phyloP scores from a whole-genome alignment of 2,113 vertebrate genomes.

The Lichenostomus cassidix region DNA sequence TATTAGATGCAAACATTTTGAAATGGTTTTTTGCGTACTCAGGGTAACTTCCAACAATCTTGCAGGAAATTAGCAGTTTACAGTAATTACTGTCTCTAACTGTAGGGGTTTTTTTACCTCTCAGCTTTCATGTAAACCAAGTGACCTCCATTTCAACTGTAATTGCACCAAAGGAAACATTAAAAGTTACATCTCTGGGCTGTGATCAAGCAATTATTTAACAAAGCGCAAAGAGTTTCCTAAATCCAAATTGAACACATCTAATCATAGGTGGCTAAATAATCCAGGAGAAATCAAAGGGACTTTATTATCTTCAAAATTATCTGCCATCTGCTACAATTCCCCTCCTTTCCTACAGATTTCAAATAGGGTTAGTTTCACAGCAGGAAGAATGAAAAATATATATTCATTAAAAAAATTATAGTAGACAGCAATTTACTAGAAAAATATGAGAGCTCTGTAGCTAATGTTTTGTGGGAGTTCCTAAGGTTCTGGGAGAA shows the following conservation, averaged over 20 bases:
- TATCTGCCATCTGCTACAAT: neutral
- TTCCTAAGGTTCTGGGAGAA: neutral
- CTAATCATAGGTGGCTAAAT: neutral
- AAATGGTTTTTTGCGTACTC: neutral
- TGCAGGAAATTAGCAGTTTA: neutral
- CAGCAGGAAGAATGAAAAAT: neutral
- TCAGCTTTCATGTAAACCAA: neutral
- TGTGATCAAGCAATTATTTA: neutral
- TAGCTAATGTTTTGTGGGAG: fast-evolving
- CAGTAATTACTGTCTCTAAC: neutral
- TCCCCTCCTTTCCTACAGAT: neutral
- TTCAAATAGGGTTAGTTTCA: neutral
- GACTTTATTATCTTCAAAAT: neutral
- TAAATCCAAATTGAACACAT: neutral
- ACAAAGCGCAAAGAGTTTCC: neutral
- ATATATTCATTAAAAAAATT: neutral
- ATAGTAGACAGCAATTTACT: neutral
- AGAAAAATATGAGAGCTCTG: neutral
- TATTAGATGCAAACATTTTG: neutral
- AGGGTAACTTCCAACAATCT: neutral
- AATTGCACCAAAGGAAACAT: neutral
- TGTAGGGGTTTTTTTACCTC: neutral
- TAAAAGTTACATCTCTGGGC: neutral
- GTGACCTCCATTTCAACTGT: neutral
- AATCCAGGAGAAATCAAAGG: neutral